Evolutionary conservation across 1,140 invertebrate species (phyloP).

Genomic region (Prorops nasuta): DNA sequence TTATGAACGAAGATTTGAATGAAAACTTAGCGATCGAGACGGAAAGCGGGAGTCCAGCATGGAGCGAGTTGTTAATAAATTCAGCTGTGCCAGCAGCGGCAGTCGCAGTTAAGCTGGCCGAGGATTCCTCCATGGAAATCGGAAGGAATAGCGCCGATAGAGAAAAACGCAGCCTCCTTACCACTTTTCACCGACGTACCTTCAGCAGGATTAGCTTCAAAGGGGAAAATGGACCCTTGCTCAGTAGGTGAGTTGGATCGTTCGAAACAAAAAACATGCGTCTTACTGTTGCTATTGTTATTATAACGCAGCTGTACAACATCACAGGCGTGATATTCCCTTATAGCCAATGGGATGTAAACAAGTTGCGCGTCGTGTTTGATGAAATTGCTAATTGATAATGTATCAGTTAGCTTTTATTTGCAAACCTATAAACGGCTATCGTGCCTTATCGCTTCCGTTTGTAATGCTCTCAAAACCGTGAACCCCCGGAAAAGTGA

Average conservation of each 20-base stretch:
- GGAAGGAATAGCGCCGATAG: slow-evolving; percentile 11
- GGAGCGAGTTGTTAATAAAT: slow-evolving; percentile 30
- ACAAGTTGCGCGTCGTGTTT: no score
- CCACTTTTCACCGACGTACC: slow-evolving; percentile 34
- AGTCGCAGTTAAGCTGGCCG: slow-evolving; percentile 28
- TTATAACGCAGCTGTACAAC: no score
- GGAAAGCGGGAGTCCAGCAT: slow-evolving; percentile 2
- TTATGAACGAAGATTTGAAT: slow-evolving; percentile 1
- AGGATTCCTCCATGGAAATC: slow-evolving; percentile 21
- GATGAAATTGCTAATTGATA: no score
- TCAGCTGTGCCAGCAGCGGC: slow-evolving; percentile 23
- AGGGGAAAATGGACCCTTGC: slow-evolving; percentile 34
- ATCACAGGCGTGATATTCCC: no score
- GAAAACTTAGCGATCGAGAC: slow-evolving; percentile 11
- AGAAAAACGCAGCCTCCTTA: slow-evolving; percentile 25
- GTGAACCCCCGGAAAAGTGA: no score
- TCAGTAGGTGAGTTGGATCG: slow-evolving; percentile 36
- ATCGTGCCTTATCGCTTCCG: no score
- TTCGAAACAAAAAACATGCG: no score
- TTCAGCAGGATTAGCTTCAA: slow-evolving; percentile 40
- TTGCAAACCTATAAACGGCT: no score
- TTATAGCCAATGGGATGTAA: no score
- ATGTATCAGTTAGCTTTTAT: no score
- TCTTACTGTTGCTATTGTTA: no score
- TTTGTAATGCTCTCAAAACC: no score